Evolutionary conservation across 2,888 invertebrate species (phyloP), one percentile per base, ranked within the genome.

Genomic region (Cryptus armator): DNA sequence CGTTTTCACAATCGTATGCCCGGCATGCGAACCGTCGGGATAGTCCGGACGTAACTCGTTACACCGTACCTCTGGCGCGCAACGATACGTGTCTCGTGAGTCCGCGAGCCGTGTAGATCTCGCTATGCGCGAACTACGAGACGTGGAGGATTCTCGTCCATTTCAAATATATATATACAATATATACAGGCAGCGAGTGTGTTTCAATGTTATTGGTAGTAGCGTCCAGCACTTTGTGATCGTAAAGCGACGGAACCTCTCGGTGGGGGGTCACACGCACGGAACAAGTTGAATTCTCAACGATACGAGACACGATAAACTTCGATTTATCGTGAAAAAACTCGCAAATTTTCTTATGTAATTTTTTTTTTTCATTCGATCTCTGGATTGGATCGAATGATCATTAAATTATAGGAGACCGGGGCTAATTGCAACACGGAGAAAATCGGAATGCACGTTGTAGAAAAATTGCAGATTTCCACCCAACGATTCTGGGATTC

Each of bases 1-100:
- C 59, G 62, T 70, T 70, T 70, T 72, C 77, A 77, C 82, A 82
- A 82, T 82, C 77, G 66, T 68, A 68, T 53, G 53, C 66, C 71
- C 37, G 66, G 77, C 71, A 53, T 77, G 77, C 71, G 67, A 44
- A 76, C 10, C 70, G 82, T 77, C 82, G 53, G 37, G 71, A 37
- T 77, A 71, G 66, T 77, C 77, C 82, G 82, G 77, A 82, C 82
- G 82, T 77, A 82, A 72, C 82, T 77, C 72, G 82, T 77, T 82
- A 82, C 82, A 82, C 59, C 82, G 77, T 82, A 77, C 46, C 71
- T 82, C 77, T 71, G 70, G 71, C 71, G 71, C 77, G 64, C 70
- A 71, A 71, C 53, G 81, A 76, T 76, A 72, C 77, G 76, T 82
- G 71, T 77, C 77, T 67, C 71, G 29, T 53, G 77, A 77, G 77